Conservation (phyloP, 1,140 invertebrate genomes). For the Macrobrachium nipponense region DNA sequence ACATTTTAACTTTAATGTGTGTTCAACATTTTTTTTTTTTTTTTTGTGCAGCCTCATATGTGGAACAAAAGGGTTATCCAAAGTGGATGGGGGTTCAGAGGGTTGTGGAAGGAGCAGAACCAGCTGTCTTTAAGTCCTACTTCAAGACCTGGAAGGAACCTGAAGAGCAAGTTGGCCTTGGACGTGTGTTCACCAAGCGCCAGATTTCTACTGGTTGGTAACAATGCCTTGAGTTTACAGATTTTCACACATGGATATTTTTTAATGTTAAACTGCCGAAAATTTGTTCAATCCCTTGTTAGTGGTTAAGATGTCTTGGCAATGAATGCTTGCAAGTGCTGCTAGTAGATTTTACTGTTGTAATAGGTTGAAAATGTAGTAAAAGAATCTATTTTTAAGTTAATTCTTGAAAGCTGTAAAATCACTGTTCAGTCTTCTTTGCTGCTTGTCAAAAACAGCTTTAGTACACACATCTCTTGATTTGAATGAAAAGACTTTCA, state of each 20-base stretch:
- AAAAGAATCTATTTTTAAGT: no score
- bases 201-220: constrained; percentile 66
- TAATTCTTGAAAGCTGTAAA: no score
- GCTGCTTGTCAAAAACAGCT: no score
- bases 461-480: no score
- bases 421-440: no score
- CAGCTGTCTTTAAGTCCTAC: constrained; percentile 83
- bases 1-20: not conserved
- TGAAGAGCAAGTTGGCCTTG: constrained; percentile 71
- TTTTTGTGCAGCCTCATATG: constrained; percentile 68
- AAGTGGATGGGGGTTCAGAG: constrained; percentile 81
- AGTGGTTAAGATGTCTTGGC: no score
- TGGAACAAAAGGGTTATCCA: constrained; percentile 80
- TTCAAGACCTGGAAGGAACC: constrained; percentile 80
- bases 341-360: no score
- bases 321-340: no score
- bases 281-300: no score
- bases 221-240: not conserved
- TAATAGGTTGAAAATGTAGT: no score
- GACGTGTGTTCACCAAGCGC: constrained; percentile 66
- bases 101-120: constrained; percentile 80
- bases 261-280: not conserved
- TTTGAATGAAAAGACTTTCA: no score
- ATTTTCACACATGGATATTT: not conserved
- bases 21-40: not conserved